phyloP scores from a whole-genome alignment of 2,888 invertebrate genomes.

The Phorcus lineatus region DNA sequence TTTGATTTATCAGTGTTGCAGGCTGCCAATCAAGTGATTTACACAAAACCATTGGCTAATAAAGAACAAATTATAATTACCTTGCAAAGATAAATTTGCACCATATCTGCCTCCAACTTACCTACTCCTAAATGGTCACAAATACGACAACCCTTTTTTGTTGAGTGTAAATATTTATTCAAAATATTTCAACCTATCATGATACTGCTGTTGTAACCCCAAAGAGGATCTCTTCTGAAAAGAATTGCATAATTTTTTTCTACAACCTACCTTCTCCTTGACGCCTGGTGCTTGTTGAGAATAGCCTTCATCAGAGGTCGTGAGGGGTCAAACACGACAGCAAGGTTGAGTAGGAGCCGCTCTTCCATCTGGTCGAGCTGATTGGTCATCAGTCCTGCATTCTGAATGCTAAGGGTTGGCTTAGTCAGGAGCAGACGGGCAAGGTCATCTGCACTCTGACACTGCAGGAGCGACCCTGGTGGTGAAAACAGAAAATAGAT shows the following conservation, averaged over 20 bases:
- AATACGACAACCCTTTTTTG: too few species aligned
- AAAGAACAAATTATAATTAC: too few species aligned
- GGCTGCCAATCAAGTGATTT: too few species aligned
- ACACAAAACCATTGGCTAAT: too few species aligned
- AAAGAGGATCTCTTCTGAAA: too few species aligned
- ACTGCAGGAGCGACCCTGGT: constrained; percentile 60
- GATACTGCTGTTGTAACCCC: too few species aligned
- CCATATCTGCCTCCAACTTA: not conserved
- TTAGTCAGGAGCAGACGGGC: constrained; percentile 70
- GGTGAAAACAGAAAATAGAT: not conserved
- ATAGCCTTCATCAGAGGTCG: constrained; percentile 75
- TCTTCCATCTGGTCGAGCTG: constrained; percentile 56
- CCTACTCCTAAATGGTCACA: too few species aligned
- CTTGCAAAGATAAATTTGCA: too few species aligned
- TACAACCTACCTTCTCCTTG: constrained; percentile 45
- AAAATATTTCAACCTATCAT: too few species aligned
- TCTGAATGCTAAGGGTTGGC: constrained; percentile 70
- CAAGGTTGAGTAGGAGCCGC: constrained; percentile 75
- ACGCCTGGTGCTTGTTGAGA: constrained; percentile 46
- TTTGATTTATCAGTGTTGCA: too few species aligned
- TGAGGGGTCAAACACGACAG: constrained; percentile 81
- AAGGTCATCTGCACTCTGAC: constrained; percentile 69
- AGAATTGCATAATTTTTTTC: too few species aligned
- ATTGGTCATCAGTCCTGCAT: constrained; percentile 67
- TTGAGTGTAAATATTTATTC: too few species aligned